Base-by-base conservation (phyloP, 2,113 vertebrate genomes). In the Catharus fuscescens region DNA sequence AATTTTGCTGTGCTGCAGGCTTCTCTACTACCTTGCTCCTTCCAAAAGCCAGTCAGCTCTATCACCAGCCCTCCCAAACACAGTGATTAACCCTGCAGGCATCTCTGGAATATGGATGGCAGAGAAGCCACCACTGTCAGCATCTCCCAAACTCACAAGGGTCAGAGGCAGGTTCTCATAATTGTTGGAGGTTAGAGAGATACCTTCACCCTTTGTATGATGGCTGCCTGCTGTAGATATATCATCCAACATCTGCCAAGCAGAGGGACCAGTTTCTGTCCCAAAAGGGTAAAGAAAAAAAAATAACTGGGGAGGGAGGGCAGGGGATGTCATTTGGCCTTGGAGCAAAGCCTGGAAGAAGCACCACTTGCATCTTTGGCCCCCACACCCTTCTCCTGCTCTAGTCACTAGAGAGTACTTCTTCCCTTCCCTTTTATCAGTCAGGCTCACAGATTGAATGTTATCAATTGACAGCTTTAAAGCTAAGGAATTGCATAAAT, bases 401-500 rank as follows among this genome's bases (percentile, higher is more conserved):
- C 48, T 54, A 96, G 29, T 86, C 96, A 94, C 93, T 73, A 82
- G 96, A 95, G 96, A 97, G 34, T 89, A 80, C 93, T 94, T 94
- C 95, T 93, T 80, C 90, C 65, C 76, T 96, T 96, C 81, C 80
- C 45, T 96, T 95, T 96, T 97, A 97, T 97, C 96, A 96, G 95
- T 83, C 96, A 92, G 87, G 67, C 94, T 93, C 69, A 71, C 92
- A 96, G 95, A 97, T 97, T 97, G 96, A 97, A 90, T 97, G 96
- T 92, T 97, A 97, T 97, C 95, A 96, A 97, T 96, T 95, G 96
- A 97, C 95, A 97, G 95, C 70, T 97, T 97, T 97, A 97, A 97
- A 97, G 96, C 95, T 95, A 93, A 95, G 95, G 96, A 97, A 96
- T 97, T 97, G 94, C 96, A 97, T 97, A 97, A 97, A 97, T 97